These are phyloP conservation scores for Loris lydekkerianus DNA, from an alignment of 2,797 vertebrate genomes.

Conservation along the genomic window DNA sequence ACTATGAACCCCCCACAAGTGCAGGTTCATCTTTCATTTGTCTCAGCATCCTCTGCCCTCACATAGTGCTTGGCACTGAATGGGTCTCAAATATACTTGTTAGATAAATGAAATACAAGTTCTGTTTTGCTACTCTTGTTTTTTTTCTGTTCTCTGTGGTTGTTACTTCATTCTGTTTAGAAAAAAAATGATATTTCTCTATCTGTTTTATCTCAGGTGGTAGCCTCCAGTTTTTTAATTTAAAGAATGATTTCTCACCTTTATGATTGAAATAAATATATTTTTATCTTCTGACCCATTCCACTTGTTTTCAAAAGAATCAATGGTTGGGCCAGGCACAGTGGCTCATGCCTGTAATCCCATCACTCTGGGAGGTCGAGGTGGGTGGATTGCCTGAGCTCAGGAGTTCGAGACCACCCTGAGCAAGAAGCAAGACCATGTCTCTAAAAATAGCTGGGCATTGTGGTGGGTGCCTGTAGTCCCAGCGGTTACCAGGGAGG, in stretches of 20 bases:
- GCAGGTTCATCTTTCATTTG: neutral
- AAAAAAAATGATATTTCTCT: neutral
- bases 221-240: conserved; percentile 44
- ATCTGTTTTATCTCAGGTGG: neutral
- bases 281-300: conserved; percentile 70
- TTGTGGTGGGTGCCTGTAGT: too few relatives aligned
- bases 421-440: too few relatives aligned
- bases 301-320: conserved; percentile 37
- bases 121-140: neutral
- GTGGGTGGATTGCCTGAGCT: too few relatives aligned
- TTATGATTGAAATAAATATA: neutral
- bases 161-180: neutral
- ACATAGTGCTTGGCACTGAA: neutral
- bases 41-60: neutral
- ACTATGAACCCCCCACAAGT: neutral
- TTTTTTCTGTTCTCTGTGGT: neutral
- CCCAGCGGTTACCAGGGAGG: too few relatives aligned
- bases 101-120: neutral
- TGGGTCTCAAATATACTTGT: neutral
- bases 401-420: too few relatives aligned
- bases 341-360: too few relatives aligned
- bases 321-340: neutral
- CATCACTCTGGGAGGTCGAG: too few relatives aligned
- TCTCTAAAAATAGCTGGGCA: too few relatives aligned
- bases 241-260: conserved; percentile 60